Conservation (phyloP, 2,797 vertebrate genomes). For the Aphelocoma californica region DNA sequence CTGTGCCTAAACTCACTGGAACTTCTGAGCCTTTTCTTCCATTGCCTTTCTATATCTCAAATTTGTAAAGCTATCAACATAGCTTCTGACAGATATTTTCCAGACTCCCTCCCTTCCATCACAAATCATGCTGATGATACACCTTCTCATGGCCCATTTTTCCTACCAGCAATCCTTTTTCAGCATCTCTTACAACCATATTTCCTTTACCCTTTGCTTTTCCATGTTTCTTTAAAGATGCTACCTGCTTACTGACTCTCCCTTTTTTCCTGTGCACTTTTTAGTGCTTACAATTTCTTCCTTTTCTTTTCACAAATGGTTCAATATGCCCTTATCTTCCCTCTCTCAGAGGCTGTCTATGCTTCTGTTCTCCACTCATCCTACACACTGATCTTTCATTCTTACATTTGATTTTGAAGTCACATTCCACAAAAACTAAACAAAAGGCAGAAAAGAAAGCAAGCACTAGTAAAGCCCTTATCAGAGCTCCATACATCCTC, state of each 20-base stretch:
- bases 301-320: neutral
- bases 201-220: neutral
- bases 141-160: neutral
- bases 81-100: neutral
- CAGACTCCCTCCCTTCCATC: neutral
- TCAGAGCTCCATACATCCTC: neutral
- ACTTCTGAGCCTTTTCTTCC: neutral
- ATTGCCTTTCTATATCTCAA: neutral
- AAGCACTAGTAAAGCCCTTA: neutral
- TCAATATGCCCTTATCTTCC: neutral
- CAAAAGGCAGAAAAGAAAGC: neutral
- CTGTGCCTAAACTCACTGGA: neutral
- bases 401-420: neutral
- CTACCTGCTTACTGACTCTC: neutral
- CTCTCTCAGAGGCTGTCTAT: neutral
- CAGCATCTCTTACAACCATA: neutral
- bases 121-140: neutral
- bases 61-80: neutral
- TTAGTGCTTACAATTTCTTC: neutral
- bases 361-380: neutral
- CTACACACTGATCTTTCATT: neutral
- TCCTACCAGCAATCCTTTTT: neutral
- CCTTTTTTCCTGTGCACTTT: neutral
- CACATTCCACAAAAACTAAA: neutral
- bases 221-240: neutral